Percentiles rank a stretch among this genome's conserved stretches.
These are phyloP conservation scores for Sinodicranocentrus sp. DNA, from an alignment of 2,888 invertebrate genomes.

Conservation along the genomic window DNA sequence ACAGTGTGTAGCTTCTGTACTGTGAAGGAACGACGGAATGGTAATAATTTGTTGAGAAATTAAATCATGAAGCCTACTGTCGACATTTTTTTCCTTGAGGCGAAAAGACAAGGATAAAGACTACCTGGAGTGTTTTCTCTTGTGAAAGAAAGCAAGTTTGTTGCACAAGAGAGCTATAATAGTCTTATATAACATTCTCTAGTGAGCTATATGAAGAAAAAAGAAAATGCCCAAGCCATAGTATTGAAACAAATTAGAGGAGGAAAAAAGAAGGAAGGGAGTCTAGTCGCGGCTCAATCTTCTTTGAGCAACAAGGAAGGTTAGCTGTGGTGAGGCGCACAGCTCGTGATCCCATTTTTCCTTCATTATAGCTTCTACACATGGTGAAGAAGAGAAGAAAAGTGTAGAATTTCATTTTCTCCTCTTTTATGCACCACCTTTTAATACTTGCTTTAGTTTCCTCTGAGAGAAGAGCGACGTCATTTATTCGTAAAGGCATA, in stretches of 20 bases:
- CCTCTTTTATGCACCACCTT: slow-evolving; percentile 52
- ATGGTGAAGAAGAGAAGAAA: slow-evolving; percentile 24
- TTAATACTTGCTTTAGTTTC: slow-evolving; percentile 36
- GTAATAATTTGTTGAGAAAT: slow-evolving; percentile 42
- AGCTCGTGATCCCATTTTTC: slow-evolving; percentile 46
- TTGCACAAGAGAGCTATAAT: not conserved
- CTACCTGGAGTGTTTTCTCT: slow-evolving; percentile 10
- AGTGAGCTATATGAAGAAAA: too few species aligned
- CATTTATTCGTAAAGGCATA: slow-evolving; percentile 16
- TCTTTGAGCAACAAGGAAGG: slow-evolving; percentile 23
- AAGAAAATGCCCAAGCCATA: slow-evolving; percentile 19
- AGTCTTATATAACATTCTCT: too few species aligned
- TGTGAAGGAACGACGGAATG: slow-evolving; percentile 16
- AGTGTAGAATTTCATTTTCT: slow-evolving; percentile 57
- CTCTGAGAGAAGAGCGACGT: slow-evolving; percentile 15
- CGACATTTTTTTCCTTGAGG: not conserved
- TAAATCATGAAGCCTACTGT: slow-evolving; percentile 20
- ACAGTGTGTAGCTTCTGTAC: not conserved
- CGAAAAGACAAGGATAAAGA: slow-evolving; percentile 15
- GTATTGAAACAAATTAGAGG: slow-evolving; percentile 29
- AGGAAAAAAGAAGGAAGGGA: slow-evolving; percentile 8
- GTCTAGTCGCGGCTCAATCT: slow-evolving; percentile 20
- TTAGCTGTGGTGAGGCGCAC: slow-evolving; percentile 19
- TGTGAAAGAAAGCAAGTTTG: not conserved
- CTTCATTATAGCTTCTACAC: slow-evolving; percentile 43